These are phyloP conservation scores for Zaprionus gabonicus DNA, from an alignment of 1,140 invertebrate genomes.

Conservation along the genomic window DNA sequence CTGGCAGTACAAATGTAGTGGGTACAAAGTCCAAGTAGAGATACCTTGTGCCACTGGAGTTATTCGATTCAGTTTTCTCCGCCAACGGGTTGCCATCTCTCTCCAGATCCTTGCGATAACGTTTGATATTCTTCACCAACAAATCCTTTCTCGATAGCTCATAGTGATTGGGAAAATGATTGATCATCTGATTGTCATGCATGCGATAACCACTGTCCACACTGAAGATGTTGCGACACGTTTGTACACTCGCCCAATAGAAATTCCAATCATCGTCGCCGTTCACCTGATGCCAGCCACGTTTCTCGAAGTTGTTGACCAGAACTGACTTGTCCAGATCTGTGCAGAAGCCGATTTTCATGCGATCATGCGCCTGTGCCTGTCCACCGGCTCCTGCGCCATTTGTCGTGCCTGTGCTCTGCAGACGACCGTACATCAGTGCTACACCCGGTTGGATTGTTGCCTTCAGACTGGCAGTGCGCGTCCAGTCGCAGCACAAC, in stretches of 20 bases:
- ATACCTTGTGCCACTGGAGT: constrained; percentile 90
- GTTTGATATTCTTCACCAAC: constrained; percentile 97
- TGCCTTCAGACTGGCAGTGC: constrained; percentile 52
- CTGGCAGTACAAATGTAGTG: constrained; percentile 95
- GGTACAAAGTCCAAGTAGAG: constrained; percentile 95
- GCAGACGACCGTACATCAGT: constrained; percentile 69
- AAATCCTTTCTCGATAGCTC: constrained; percentile 97
- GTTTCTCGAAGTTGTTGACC: constrained; percentile 96
- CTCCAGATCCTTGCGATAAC: constrained; percentile 96
- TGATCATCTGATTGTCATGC: constrained; percentile 95
- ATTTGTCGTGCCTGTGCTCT: constrained; percentile 20
- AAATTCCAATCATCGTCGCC: constrained; percentile 98
- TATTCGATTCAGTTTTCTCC: constrained; percentile 88
- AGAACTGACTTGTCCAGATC: constrained; percentile 98
- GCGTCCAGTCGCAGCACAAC: constrained; percentile 41
- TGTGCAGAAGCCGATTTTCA: constrained; percentile 92
- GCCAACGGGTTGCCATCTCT: constrained; percentile 94
- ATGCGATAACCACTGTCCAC: constrained; percentile 96
- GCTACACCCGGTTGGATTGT: constrained; percentile 45
- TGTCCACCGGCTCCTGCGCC: constrained; percentile 5
- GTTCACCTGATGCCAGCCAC: constrained; percentile 95
- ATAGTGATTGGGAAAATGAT: constrained; percentile 97
- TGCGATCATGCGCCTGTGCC: constrained; percentile 81
- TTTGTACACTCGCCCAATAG: constrained; percentile 97
- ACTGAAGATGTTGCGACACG: constrained; percentile 95